phyloP scores from a whole-genome alignment of 2,888 invertebrate species.

The Sminthurides aquaticus region DNA sequence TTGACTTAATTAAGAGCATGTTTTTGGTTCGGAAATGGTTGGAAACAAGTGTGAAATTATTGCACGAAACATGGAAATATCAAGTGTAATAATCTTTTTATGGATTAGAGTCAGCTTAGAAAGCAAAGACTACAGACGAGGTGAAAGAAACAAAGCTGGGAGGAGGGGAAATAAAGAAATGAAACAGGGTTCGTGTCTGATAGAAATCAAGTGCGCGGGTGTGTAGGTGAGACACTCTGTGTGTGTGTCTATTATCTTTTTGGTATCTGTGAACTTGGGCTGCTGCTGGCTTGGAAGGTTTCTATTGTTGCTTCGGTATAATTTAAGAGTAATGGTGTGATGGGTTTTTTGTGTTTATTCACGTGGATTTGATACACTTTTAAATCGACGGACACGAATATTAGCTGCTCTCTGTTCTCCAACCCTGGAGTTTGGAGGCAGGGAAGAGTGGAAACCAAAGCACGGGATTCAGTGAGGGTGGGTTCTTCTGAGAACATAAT shows the following conservation, averaged over 20 bases:
- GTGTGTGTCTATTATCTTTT: neutral
- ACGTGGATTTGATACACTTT: neutral
- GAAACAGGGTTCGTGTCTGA: neutral
- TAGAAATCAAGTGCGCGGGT: neutral
- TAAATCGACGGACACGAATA: neutral
- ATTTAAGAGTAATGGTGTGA: neutral
- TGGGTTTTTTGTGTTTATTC: neutral
- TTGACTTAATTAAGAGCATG: neutral
- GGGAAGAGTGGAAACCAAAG: too few relatives aligned
- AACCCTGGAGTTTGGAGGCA: too few relatives aligned
- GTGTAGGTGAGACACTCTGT: neutral
- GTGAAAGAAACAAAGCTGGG: too few relatives aligned
- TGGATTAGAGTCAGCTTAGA: too few relatives aligned
- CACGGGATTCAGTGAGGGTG: too few relatives aligned
- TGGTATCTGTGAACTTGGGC: neutral
- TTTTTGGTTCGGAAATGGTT: neutral
- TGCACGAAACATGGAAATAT: neutral
- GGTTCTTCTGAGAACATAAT: too few relatives aligned
- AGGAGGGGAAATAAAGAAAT: too few relatives aligned
- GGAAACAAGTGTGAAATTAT: neutral
- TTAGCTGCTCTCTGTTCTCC: too few relatives aligned
- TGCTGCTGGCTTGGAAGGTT: neutral
- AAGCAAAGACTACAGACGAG: too few relatives aligned
- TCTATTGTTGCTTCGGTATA: neutral
- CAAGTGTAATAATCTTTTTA: neutral